A percentile compares a stretch with the other conserved stretches of the same genome.
Conservation (phyloP, 2,888 invertebrate species). For the Fragum sueziense region DNA sequence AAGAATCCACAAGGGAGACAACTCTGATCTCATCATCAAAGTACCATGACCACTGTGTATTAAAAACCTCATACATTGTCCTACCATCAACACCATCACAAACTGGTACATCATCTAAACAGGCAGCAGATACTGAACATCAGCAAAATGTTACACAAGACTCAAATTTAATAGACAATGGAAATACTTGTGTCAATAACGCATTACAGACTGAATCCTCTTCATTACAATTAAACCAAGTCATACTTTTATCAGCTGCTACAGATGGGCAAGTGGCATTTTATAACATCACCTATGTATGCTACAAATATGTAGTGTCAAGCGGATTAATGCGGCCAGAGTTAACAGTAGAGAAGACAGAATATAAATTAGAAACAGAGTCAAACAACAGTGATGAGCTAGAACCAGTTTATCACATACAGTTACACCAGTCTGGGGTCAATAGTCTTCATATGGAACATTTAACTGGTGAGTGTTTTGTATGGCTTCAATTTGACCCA, state of each 20-base stretch:
- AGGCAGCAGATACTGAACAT: not conserved
- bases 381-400: not conserved
- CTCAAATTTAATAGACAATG: not conserved
- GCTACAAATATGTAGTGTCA: slow-evolving; percentile 28
- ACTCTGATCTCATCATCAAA: slow-evolving; percentile 76
- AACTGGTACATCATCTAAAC: not conserved
- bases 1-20: slow-evolving; percentile 65
- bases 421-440: slow-evolving; percentile 89
- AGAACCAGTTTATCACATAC: slow-evolving; percentile 23
- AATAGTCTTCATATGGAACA: slow-evolving; percentile 86
- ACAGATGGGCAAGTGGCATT: slow-evolving; percentile 89
- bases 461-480: slow-evolving; percentile 70
- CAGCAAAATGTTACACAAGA: not conserved
- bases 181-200: too few species aligned
- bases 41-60: slow-evolving; percentile 87
- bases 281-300: slow-evolving; percentile 85
- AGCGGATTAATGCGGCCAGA: not conserved
- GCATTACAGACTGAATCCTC: not conserved
- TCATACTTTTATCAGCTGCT: slow-evolving; percentile 85
- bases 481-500: too few species aligned
- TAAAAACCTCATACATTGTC: slow-evolving; percentile 84
- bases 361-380: not conserved
- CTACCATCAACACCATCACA: not conserved
- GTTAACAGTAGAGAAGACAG: not conserved
- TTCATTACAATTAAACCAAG: not conserved